Evolutionary conservation across 2,113 vertebrate species (phyloP).

Genomic region (Onychorhynchus coronatus): DNA sequence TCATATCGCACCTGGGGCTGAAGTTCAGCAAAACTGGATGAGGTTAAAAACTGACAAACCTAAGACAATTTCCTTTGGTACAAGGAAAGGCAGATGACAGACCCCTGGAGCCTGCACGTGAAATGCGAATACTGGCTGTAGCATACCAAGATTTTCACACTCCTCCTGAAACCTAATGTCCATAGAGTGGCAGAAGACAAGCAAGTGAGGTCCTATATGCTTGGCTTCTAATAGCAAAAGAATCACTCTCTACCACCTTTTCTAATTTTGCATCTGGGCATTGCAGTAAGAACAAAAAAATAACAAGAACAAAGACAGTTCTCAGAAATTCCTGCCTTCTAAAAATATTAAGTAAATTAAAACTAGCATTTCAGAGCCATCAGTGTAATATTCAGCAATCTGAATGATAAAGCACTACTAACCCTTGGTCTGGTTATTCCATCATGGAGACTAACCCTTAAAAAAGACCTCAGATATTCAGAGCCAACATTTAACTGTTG

Average conservation of each 20-base stretch:
- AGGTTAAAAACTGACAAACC: background rate
- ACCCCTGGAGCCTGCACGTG: background rate
- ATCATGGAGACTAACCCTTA: background rate
- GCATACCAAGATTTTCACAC: background rate
- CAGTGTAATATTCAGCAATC: background rate
- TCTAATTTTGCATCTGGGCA: background rate
- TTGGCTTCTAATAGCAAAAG: background rate
- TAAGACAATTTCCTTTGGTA: background rate
- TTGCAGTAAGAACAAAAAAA: background rate
- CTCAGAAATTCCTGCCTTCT: background rate
- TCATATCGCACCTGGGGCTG: background rate
- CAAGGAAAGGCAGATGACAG: background rate
- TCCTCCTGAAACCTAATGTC: background rate
- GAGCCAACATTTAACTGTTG: background rate
- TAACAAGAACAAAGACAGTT: background rate
- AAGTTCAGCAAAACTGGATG: background rate
- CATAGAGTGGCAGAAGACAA: background rate
- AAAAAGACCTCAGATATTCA: background rate
- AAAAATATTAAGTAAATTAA: background rate
- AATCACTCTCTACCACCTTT: background rate
- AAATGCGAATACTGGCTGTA: background rate
- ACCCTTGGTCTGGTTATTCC: background rate
- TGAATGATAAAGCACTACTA: background rate
- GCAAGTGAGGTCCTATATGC: background rate
- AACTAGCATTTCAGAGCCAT: background rate